Conservation (phyloP, 2,797 vertebrate species). For the Pterois miles region DNA sequence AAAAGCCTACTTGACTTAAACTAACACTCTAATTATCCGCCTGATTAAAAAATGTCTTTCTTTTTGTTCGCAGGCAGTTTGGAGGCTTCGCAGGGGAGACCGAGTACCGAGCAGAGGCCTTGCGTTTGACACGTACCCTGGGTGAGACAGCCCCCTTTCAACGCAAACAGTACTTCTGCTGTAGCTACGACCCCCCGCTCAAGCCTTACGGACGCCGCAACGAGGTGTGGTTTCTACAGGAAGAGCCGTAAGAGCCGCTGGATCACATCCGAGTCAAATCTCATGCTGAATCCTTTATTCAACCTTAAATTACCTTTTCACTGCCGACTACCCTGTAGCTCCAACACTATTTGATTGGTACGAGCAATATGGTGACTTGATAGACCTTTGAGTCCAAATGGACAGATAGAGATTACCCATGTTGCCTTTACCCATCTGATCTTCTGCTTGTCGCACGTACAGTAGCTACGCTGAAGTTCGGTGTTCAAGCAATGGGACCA, state of each 20-base stretch:
- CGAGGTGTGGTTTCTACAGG: conserved; percentile 93
- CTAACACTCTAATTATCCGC: neutral
- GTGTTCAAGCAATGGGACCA: neutral
- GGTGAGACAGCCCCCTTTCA: conserved; percentile 85
- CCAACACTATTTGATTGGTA: conserved; percentile 24
- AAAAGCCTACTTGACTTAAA: neutral
- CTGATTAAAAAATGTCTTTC: neutral
- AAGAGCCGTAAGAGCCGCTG: conserved; percentile 69
- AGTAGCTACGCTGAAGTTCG: conserved; percentile 4
- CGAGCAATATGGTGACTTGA: conserved; percentile 27
- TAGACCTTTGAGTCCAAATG: conserved; percentile 8
- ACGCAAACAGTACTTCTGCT: conserved; percentile 90
- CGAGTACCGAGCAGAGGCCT: conserved; percentile 86
- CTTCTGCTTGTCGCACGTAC: neutral
- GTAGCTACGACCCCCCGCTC: conserved; percentile 91
- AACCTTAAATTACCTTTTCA: neutral
- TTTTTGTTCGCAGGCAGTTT: conserved; percentile 84
- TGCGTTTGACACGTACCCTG: conserved; percentile 85
- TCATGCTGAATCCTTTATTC: conserved; percentile 9
- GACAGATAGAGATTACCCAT: conserved; percentile 37
- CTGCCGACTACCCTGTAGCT: conserved; percentile 25
- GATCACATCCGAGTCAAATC: neutral
- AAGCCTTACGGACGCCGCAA: conserved; percentile 92
- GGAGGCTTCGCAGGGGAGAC: conserved; percentile 90
- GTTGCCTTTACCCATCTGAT: conserved; percentile 53